Conservation (phyloP, 2,113 vertebrate species). For the Mungos mungo region DNA sequence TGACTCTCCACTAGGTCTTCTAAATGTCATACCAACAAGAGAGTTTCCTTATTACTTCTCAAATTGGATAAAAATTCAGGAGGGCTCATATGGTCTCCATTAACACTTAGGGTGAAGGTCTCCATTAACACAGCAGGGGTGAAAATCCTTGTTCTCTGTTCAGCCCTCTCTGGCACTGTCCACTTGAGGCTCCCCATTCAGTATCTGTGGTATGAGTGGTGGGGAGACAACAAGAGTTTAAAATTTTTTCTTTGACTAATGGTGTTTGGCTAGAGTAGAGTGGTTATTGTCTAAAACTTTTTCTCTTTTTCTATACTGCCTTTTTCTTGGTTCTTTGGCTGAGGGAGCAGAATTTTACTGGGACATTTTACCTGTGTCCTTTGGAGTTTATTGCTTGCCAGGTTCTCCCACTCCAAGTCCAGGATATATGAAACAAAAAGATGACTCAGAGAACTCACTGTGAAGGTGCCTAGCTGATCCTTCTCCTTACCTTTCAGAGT, state of each 20-base stretch:
- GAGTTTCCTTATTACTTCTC: neutral
- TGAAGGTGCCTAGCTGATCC: accelerated
- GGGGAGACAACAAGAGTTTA: accelerated
- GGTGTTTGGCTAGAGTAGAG: neutral
- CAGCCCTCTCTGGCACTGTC: neutral
- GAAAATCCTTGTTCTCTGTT: neutral
- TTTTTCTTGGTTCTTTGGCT: neutral
- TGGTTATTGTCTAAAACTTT: neutral
- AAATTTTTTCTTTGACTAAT: neutral
- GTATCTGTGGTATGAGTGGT: neutral
- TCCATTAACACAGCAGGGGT: neutral
- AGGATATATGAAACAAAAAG: neutral
- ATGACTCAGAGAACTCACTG: neutral
- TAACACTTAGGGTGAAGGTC: accelerated
- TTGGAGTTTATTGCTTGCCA: neutral
- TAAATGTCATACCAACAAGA: neutral
- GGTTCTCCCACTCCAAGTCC: neutral
- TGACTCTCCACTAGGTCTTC: neutral
- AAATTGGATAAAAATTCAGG: neutral
- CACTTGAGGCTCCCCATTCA: neutral
- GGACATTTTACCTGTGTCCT: accelerated
- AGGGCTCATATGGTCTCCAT: too few relatives aligned
- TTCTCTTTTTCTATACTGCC: neutral
- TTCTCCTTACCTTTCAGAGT: neutral
- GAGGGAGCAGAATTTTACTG: neutral